Evolutionary conservation across 2,888 invertebrate species (phyloP).

Genomic region (Macaria liturata): DNA sequence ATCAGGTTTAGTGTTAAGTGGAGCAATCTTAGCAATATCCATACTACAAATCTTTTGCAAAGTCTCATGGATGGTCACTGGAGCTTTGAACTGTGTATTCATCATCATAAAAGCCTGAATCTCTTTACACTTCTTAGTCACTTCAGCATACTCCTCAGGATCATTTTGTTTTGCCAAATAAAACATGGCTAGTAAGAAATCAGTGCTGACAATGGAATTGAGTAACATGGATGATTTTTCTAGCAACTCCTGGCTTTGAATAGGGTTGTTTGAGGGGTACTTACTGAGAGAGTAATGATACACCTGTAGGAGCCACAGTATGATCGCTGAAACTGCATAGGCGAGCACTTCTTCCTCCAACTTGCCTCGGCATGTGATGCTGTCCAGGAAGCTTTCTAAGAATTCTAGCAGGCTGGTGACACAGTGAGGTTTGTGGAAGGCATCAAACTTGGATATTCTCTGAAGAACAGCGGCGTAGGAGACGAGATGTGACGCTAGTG

Average conservation of each 20-base stretch:
- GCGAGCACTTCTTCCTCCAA: slow-evolving; percentile 94
- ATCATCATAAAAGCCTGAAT: slow-evolving; percentile 85
- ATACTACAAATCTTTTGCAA: slow-evolving; percentile 84
- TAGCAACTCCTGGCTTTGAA: slow-evolving; percentile 85
- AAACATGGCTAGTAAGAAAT: slow-evolving; percentile 91
- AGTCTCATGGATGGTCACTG: slow-evolving; percentile 83
- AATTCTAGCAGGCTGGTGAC: slow-evolving; percentile 93
- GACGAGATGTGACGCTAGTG: slow-evolving; percentile 94
- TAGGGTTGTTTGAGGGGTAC: slow-evolving; percentile 70
- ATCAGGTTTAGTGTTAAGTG: slow-evolving; percentile 82
- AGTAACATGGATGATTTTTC: slow-evolving; percentile 88
- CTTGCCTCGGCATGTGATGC: slow-evolving; percentile 88
- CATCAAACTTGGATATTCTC: slow-evolving; percentile 94
- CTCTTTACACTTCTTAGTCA: slow-evolving; percentile 90
- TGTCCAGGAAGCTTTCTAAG: slow-evolving; percentile 87
- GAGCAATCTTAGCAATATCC: slow-evolving; percentile 84
- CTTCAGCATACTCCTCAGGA: slow-evolving; percentile 85
- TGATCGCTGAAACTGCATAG: slow-evolving; percentile 90
- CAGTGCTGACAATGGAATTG: slow-evolving; percentile 86
- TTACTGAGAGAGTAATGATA: slow-evolving; percentile 81
- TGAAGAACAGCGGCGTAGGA: slow-evolving; percentile 95
- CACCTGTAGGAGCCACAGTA: slow-evolving; percentile 92
- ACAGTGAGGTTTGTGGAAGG: slow-evolving; percentile 94
- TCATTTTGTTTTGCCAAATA: slow-evolving; percentile 93
- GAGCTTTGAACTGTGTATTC: slow-evolving; percentile 81